Conservation (phyloP, 2,888 invertebrate genomes). For the Patella pellucida region DNA sequence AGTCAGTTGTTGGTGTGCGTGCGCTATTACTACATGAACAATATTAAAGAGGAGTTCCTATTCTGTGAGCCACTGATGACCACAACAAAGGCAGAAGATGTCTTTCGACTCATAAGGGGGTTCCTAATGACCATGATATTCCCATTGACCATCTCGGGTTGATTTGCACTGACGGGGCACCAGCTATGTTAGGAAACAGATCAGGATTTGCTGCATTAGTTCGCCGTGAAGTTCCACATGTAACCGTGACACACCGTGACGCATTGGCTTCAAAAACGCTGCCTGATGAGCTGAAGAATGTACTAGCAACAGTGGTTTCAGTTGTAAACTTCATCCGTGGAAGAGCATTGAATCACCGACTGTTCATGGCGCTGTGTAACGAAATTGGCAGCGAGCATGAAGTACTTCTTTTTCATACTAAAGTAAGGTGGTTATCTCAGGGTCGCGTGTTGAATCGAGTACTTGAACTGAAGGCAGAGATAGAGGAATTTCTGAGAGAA, state of each 20-base stretch:
- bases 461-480: not conserved
- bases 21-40: not conserved
- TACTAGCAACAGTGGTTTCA: not conserved
- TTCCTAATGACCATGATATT: not conserved
- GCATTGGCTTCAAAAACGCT: not conserved
- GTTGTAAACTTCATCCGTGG: not conserved
- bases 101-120: not conserved
- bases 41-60: not conserved
- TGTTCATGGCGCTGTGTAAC: not conserved
- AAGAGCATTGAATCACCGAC: not conserved
- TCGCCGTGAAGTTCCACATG: not conserved
- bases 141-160: not conserved
- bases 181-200: not conserved
- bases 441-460: conserved; percentile 7
- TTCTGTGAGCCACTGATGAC: not conserved
- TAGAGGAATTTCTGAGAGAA: conserved; percentile 2
- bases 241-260: not conserved
- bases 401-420: not conserved
- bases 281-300: not conserved
- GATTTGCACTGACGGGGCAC: not conserved
- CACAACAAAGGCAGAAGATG: not conserved
- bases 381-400: not conserved
- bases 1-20: not conserved
- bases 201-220: not conserved
- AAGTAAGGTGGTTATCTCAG: not conserved